Base-by-base conservation (phyloP, 35 echinoderm and acorn worm species). In the Apostichopus japonicus region DNA sequence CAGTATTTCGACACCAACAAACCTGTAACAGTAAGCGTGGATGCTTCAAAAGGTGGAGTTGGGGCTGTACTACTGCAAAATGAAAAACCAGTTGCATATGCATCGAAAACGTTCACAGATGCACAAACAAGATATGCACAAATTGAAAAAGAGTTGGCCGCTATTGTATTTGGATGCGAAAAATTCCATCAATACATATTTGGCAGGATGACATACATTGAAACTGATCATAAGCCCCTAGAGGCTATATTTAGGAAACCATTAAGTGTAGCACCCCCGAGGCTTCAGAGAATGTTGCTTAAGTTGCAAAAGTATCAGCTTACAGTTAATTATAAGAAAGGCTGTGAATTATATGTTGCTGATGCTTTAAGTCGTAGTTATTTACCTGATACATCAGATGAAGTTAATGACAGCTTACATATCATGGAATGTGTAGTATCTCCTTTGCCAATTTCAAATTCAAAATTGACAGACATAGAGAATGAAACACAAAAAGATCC, bases 61-160 rank as follows among this genome's bases (percentile, higher is more conserved):
- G 88, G 88, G 10, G 87, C 79, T 33, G 88, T 94, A 73, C 23
- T 82, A 53, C 15, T 84, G 54, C 77, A 94, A 76, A 54, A 91
- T 81, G 70, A 81, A 71, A n/a, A 84, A 55, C 54, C 92, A 72
- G 13, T 71, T 94, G 93, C 95, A 21, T 94, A 83, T 93, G 95
- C 93, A 72, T 94, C 93, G 23, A 88, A 87, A 90, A 84, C 90
- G 16, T 71, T 96, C 27, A 93, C 91, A 8, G 57, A 93, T 9
- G 8, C 95, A 55, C 86, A 94, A 77, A 62, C 67, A 5, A 86
- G 73, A 10, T 92, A 94, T 63, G 90, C 95, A 67, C 95, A 94
- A 77, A 96, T 96, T 59, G 83, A 96, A 83, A 94, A 94, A 79
- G 95, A 94, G 76, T 81, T 94, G 77, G 73, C 79, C 2, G 93